Conservation (phyloP, 2,888 invertebrate genomes). For the Campopleginae sp. region DNA sequence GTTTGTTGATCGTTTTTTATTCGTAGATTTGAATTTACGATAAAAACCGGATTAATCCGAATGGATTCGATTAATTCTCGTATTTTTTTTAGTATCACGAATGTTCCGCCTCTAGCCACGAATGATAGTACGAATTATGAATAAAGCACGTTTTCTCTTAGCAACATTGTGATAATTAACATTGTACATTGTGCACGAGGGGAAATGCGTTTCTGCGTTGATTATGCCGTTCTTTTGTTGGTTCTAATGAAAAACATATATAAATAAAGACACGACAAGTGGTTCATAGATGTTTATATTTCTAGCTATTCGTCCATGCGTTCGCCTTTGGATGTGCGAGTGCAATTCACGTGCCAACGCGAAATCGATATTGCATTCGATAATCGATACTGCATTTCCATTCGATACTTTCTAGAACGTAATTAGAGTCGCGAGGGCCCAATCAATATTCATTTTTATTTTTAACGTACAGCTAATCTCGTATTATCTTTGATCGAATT, state of each 20-base stretch:
- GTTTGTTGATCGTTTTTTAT: slow-evolving; percentile 8
- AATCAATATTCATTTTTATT: slow-evolving; percentile 30
- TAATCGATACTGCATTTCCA: too few species aligned
- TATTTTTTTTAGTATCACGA: slow-evolving; percentile 7
- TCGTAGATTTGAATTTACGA: not conserved
- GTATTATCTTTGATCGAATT: not conserved
- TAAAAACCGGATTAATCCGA: slow-evolving; percentile 31
- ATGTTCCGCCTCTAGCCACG: not conserved
- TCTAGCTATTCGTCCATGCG: not conserved
- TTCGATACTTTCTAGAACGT: slow-evolving; percentile 16
- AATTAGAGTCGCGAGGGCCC: not conserved
- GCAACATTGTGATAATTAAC: slow-evolving; percentile 58
- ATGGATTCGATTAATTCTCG: slow-evolving; percentile 32
- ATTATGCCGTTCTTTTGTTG: slow-evolving; percentile 2
- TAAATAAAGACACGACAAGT: not conserved
- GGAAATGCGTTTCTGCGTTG: slow-evolving; percentile 15
- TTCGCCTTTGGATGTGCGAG: slow-evolving; percentile 14
- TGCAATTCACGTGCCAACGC: slow-evolving; percentile 14
- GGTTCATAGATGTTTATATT: not conserved
- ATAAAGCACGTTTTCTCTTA: slow-evolving; percentile 21
- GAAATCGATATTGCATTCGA: too few species aligned
- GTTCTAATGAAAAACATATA: slow-evolving; percentile 8
- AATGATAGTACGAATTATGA: slow-evolving; percentile 21
- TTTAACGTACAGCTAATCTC: not conserved
- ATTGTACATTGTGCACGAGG: slow-evolving; percentile 17